phyloP scores from a whole-genome alignment of 2,797 vertebrate species.

The Paguma larvata region DNA sequence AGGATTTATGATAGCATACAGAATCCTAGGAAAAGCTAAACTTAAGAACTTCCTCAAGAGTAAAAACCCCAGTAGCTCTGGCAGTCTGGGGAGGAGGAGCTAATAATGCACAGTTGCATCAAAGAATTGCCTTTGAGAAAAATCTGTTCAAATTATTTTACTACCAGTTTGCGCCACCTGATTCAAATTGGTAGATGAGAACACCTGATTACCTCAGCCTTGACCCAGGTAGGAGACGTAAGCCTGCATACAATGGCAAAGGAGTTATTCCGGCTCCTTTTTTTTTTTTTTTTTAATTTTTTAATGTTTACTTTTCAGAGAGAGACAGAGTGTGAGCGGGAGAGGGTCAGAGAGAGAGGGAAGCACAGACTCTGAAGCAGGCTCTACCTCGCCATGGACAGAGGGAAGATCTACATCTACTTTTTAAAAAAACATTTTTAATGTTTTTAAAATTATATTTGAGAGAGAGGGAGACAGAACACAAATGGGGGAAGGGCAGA shows the following conservation, averaged over 20 bases:
- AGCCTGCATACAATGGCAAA: not conserved
- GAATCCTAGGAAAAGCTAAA: constrained; percentile 1
- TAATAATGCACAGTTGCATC: not conserved
- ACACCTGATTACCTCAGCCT: not conserved
- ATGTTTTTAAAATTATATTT: too few species aligned
- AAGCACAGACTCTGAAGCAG: too few species aligned
- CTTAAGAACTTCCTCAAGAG: not conserved
- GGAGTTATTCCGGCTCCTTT: not conserved
- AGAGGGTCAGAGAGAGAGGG: too few species aligned
- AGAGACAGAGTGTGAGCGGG: too few species aligned
- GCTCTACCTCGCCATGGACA: too few species aligned
- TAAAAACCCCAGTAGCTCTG: not conserved
- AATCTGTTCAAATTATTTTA: not conserved
- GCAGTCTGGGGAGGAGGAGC: not conserved
- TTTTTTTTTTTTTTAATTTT: not conserved
- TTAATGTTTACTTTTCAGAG: too few species aligned
- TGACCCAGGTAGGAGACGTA: not conserved
- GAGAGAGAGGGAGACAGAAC: too few species aligned
- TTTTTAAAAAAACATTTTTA: too few species aligned
- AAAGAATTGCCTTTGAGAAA: not conserved
- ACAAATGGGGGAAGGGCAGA: too few species aligned
- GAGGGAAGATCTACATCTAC: too few species aligned
- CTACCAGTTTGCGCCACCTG: not conserved
- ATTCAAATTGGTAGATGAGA: not conserved
- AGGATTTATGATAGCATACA: not conserved